Percentiles rank a stretch among this genome's conserved stretches.
Conservation (phyloP, 2,797 vertebrate species). For the Acridotheres tristis region DNA sequence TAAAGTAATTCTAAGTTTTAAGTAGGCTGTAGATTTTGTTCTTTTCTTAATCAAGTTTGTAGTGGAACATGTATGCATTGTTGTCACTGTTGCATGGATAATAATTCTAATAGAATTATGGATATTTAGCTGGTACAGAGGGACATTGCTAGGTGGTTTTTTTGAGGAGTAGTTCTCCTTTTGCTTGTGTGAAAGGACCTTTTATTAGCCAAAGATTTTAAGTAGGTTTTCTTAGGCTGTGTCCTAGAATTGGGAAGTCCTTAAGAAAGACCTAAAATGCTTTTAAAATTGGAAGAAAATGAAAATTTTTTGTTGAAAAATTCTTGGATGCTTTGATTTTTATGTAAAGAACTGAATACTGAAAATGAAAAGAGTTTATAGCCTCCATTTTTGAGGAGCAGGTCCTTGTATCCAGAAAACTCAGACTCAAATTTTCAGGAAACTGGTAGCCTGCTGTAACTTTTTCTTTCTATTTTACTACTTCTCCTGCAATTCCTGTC, state of each 20-base stretch:
- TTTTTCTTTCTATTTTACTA: neutral
- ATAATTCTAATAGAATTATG: neutral
- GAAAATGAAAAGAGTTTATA: neutral
- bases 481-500: neutral
- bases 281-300: neutral
- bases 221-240: neutral
- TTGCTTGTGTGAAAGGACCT: neutral
- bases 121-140: neutral
- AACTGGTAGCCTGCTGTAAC: neutral
- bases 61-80: neutral
- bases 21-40: conserved; percentile 59
- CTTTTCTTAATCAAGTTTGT: conserved; percentile 15
- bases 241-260: neutral
- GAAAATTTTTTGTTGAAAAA: neutral
- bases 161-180: neutral
- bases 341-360: neutral
- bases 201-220: neutral
- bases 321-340: neutral
- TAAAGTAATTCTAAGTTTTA: conserved; percentile 83
- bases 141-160: neutral
- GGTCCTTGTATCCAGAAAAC: neutral
- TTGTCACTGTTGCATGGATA: neutral
- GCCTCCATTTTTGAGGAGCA: neutral
- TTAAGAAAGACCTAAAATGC: neutral
- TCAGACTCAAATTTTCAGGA: neutral